Evolutionary conservation across 2,888 invertebrate species (phyloP).

Genomic region (Andrena trimmerana): DNA sequence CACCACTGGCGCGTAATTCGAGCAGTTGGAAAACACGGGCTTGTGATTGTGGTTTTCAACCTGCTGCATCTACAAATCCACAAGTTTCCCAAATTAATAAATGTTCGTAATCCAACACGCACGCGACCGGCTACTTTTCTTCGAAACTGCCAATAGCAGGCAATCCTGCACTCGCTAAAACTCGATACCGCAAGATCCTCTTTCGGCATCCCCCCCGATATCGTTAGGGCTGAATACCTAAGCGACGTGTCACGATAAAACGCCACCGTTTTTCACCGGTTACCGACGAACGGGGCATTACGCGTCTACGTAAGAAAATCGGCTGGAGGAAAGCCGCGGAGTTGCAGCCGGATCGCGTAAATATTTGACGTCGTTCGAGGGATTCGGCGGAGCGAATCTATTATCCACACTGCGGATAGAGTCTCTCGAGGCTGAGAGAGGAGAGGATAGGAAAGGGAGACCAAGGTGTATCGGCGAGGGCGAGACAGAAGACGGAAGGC

Average conservation of each 20-base stretch:
- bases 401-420: conserved; percentile 43
- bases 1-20: conserved; percentile 92
- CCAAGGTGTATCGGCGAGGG: not conserved
- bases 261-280: not conserved
- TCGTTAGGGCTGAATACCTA: conserved; percentile 41
- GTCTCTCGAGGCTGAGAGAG: not conserved
- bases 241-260: conserved; percentile 15
- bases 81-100: not conserved
- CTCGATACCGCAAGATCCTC: not conserved
- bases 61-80: conserved; percentile 64
- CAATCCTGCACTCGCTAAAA: conserved; percentile 2
- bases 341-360: conserved; percentile 36
- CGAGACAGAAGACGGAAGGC: not conserved
- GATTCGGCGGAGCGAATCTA: conserved; percentile 50
- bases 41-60: conserved; percentile 90
- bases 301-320: not conserved
- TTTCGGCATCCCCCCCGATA: conserved; percentile 14
- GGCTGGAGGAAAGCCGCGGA: not conserved
- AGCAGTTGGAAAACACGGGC: conserved; percentile 94
- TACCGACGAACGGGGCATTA: not conserved
- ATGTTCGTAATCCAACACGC: not conserved
- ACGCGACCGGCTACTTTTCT: not conserved
- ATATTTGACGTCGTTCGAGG: conserved; percentile 51
- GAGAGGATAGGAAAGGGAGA: not conserved
- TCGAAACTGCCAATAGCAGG: no score